Evolutionary conservation across 2,797 vertebrate genomes (phyloP).

Genomic region (Falco cherrug): DNA sequence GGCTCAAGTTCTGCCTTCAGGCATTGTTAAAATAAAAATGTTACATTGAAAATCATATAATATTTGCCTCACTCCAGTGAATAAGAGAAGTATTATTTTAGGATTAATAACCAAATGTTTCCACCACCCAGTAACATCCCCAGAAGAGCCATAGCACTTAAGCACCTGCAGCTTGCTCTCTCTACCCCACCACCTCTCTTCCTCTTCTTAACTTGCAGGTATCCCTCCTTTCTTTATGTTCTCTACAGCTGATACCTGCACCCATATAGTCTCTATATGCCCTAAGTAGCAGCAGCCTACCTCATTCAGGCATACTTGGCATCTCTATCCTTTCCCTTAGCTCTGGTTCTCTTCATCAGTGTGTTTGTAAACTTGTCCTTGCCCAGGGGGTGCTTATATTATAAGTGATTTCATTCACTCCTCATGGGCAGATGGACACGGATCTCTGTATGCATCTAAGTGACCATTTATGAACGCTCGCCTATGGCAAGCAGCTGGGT

Average conservation of each 20-base stretch:
- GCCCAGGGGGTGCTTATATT: background rate
- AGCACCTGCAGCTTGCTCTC: background rate
- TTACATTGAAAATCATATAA: background rate
- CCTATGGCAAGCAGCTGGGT: background rate
- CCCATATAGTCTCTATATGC: background rate
- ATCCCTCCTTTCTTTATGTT: background rate
- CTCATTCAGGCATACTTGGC: fast-evolving
- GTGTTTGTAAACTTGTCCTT: background rate
- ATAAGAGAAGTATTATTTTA: background rate
- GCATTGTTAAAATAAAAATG: background rate
- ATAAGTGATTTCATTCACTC: background rate
- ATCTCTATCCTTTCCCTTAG: background rate
- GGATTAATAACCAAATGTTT: background rate
- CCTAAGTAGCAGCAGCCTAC: background rate
- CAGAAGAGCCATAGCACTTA: background rate
- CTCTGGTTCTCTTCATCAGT: background rate
- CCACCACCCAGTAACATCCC: background rate
- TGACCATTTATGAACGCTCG: background rate
- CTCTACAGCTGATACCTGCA: background rate
- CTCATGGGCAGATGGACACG: background rate
- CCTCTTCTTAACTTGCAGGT: background rate
- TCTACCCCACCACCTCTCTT: too few relatives aligned
- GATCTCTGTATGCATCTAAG: background rate
- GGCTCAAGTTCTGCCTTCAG: constrained; percentile 2
- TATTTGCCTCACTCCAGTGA: background rate